Percentiles rank a stretch among this genome's conserved stretches.
Evolutionary conservation across 2,797 vertebrate species (phyloP).

Genomic region (Coregonus sp.): DNA sequence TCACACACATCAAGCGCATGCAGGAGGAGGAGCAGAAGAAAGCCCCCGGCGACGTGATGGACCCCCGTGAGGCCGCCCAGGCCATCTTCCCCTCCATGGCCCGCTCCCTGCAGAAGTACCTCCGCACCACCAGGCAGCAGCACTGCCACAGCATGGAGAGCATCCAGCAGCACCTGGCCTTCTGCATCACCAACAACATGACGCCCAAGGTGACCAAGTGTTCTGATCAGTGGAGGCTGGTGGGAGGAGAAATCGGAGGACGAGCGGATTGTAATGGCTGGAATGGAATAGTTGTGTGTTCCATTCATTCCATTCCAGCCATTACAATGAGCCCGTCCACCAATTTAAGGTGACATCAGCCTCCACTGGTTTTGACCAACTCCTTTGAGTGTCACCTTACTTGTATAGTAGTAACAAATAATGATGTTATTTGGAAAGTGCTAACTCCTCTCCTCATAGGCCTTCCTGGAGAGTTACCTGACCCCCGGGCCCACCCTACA

Average conservation of each 20-base stretch:
- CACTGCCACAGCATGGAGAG: constrained; percentile 99
- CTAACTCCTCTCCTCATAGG: constrained; percentile 63
- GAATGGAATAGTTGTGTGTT: too few relatives aligned
- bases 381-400: too few relatives aligned
- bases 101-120: constrained; percentile 95
- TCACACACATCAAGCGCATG: constrained; percentile 92
- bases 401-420: too few relatives aligned
- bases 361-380: background rate
- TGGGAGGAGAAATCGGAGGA: too few relatives aligned
- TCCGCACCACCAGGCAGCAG: constrained; percentile 94
- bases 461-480: constrained; percentile 93
- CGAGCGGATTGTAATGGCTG: too few relatives aligned
- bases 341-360: too few relatives aligned
- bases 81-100: constrained; percentile 98
- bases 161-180: constrained; percentile 95
- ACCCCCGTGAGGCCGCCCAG: constrained; percentile 92
- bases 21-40: constrained; percentile 89
- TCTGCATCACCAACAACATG: constrained; percentile 98
- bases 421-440: background rate
- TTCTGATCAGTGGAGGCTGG: background rate
- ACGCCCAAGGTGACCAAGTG: constrained; percentile 84
- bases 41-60: constrained; percentile 90
- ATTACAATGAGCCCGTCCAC: too few relatives aligned
- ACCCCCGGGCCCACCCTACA: constrained; percentile 88
- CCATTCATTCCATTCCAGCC: too few relatives aligned